Evolutionary conservation across 1,140 invertebrate species (phyloP).

Genomic region (Latrodectus geometricus): DNA sequence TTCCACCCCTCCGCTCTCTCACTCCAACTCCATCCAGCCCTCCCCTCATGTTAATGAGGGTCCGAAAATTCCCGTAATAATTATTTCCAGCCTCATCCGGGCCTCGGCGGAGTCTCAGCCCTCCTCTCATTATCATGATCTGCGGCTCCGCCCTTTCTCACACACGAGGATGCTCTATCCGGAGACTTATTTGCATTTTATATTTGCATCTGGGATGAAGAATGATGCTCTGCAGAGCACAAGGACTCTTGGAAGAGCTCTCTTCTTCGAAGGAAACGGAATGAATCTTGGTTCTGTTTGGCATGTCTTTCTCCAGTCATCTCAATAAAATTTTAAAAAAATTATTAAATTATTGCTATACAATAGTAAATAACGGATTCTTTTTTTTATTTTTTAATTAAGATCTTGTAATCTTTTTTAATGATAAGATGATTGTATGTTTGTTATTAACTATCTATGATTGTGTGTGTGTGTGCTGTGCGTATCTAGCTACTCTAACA

Average conservation of each 20-base stretch:
- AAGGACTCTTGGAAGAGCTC: neutral
- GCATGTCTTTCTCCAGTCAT: neutral
- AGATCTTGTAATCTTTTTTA: no score
- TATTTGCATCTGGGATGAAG: conserved; percentile 12
- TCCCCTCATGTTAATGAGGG: conserved; percentile 50
- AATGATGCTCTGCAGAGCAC: neutral
- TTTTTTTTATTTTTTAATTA: no score
- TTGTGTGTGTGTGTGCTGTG: no score
- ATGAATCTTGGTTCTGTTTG: neutral
- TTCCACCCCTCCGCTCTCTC: neutral
- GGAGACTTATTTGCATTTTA: conserved; percentile 39
- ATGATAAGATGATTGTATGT: no score
- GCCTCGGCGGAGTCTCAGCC: conserved; percentile 8
- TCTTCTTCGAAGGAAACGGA: neutral
- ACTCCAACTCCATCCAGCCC: neutral
- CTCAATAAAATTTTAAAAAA: no score
- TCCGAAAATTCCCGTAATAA: conserved; percentile 51
- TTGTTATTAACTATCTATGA: no score
- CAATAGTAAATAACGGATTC: no score
- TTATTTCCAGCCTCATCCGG: conserved; percentile 44
- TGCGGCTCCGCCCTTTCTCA: conserved; percentile 25
- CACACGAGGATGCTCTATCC: neutral
- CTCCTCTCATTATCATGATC: conserved; percentile 53
- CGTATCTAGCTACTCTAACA: no score
- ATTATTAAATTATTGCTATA: no score